phyloP scores from a whole-genome alignment of 35 echinoderm and acorn worm genomes.

The Lytechinus pictus region DNA sequence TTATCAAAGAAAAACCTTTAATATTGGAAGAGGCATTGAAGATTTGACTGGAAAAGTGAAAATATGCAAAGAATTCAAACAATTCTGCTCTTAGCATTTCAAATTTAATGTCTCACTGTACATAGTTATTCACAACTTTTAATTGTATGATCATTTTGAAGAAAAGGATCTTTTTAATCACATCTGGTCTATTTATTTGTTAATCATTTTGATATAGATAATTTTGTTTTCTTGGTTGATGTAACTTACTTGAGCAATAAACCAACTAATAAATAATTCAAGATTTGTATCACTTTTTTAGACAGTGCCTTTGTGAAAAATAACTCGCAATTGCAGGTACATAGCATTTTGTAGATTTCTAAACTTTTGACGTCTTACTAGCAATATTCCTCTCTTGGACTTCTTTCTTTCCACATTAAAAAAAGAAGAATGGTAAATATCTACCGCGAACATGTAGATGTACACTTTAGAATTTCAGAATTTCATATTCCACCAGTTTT shows the following conservation, averaged over 20 bases:
- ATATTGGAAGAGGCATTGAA: not conserved
- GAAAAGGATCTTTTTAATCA: not conserved
- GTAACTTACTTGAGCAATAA: not conserved
- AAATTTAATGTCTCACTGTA: not conserved
- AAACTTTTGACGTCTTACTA: not conserved
- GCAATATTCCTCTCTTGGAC: not conserved
- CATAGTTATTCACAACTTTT: not conserved
- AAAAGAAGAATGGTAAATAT: not conserved
- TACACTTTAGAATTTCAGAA: not conserved
- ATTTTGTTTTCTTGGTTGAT: not conserved
- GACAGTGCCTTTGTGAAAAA: constrained; percentile 17
- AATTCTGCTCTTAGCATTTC: no score
- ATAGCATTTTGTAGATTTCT: not conserved
- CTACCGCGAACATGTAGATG: not conserved
- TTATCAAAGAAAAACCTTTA: no score
- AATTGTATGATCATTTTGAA: not conserved
- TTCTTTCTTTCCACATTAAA: not conserved
- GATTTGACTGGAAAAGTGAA: not conserved
- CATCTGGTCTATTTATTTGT: no score
- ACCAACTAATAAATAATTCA: not conserved
- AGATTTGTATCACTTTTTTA: not conserved
- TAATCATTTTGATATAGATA: no score
- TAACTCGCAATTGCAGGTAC: not conserved
- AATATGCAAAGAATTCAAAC: not conserved
- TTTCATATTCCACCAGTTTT: not conserved